Evolutionary conservation across 2,888 invertebrate genomes (phyloP).

Genomic region (Tipula vernalis): DNA sequence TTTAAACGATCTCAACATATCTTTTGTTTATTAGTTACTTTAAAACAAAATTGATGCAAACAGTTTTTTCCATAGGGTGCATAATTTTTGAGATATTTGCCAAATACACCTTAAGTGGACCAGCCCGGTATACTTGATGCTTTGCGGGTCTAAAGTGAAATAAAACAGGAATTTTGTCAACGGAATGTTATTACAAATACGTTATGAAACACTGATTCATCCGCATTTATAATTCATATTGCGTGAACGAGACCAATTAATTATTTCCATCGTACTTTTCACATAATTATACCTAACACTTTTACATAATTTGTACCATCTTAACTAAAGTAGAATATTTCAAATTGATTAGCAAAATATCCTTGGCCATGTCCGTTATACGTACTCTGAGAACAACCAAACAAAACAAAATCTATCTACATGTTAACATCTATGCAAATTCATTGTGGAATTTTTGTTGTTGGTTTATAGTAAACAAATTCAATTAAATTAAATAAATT

Average conservation of each 20-base stretch:
- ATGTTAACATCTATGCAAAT: not conserved
- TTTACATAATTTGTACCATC: not conserved
- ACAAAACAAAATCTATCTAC: not conserved
- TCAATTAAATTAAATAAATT: not conserved
- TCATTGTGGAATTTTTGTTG: not conserved
- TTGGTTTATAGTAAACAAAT: not conserved
- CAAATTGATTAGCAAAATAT: not conserved
- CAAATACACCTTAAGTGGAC: too few relatives aligned
- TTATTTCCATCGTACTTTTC: not conserved
- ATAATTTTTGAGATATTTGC: too few relatives aligned
- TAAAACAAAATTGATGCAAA: too few relatives aligned
- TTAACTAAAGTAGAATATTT: not conserved
- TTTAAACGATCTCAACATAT: too few relatives aligned
- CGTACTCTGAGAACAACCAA: not conserved
- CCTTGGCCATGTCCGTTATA: not conserved
- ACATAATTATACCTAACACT: not conserved
- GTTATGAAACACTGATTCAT: not conserved
- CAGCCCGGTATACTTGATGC: too few relatives aligned
- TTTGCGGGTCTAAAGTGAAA: too few relatives aligned
- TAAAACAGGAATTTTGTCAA: not conserved
- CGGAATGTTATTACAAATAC: not conserved
- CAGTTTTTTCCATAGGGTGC: too few relatives aligned
- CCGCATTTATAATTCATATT: not conserved
- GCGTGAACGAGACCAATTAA: not conserved
- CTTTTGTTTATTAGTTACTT: too few relatives aligned